Evolutionary conservation across 2,797 vertebrate genomes (phyloP), one percentile per base, ranked within the genome.

Genomic region (Eremophila alpestris): DNA sequence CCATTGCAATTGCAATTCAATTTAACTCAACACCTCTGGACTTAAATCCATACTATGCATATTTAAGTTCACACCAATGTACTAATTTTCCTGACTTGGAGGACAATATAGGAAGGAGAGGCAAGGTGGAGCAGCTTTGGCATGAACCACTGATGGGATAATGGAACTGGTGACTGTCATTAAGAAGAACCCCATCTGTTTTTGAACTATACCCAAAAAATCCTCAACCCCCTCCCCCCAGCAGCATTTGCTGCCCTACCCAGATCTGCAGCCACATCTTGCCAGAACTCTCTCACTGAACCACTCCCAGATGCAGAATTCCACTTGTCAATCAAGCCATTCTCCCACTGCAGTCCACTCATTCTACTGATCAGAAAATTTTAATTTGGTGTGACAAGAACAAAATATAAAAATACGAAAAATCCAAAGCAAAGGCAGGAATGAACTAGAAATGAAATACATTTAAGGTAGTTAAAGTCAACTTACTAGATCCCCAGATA

Each of bases 401-500:
- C n/a, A 88, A 65, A 79, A 87, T 38, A 52, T 4, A 65, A 83
- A 85, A 64, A 21, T 18, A 45, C 2, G 7, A 64, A 45, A 51
- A 89, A 40, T 34, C 71, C 17, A 82, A 67, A 83, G 74, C 20
- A 86, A 82, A 83, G 41, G 5, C 41, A 86, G 21, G 24, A 92
- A 73, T 8, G 10, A 84, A 74, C 10, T 8, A 38, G 48, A 79
- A 93, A 88, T 32, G 86, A 85, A 92, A 89, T 18, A 93, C 15
- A 73, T 67, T 90, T 83, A 89, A 93, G 26, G 51, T 63, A 83
- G 27, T 79, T 87, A 63, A 93, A 87, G n/a, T 86, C 9, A 64
- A 98, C 99, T 97, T 98, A 99, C 99, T 99, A 96, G 98, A 96
- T 76, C 99, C 99, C 99, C 99, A 99, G 97, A 99, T 98, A 96